Conservation (phyloP, 2,113 vertebrate species). For the Herpailurus yagouaroundi region DNA sequence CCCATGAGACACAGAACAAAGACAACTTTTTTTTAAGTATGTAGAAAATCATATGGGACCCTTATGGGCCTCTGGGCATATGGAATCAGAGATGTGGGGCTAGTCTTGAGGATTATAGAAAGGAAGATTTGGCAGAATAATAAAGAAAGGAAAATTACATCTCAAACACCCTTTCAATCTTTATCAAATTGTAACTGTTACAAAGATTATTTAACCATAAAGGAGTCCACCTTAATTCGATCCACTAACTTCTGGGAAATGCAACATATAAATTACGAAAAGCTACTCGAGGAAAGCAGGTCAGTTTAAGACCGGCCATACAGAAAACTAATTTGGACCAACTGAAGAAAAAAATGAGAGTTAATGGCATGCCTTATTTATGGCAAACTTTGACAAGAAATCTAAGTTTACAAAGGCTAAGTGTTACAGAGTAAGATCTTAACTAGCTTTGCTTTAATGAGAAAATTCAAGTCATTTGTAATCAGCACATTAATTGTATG, state of each 20-base stretch:
- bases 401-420: slow-evolving; percentile 30
- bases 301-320: neutral
- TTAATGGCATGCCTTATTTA: slow-evolving; percentile 9
- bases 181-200: slow-evolving; percentile 73
- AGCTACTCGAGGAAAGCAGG: slow-evolving; percentile 32
- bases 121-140: slow-evolving; percentile 65
- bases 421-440: slow-evolving; percentile 13
- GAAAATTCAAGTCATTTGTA: slow-evolving; percentile 57
- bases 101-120: slow-evolving; percentile 52
- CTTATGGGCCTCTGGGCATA: slow-evolving; percentile 66
- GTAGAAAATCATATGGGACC: slow-evolving; percentile 66
- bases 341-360: slow-evolving; percentile 38
- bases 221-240: slow-evolving; percentile 57
- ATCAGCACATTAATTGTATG: slow-evolving; percentile 67
- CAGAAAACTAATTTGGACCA: slow-evolving; percentile 49
- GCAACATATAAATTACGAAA: slow-evolving; percentile 53
- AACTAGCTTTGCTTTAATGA: slow-evolving; percentile 39
- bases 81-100: slow-evolving; percentile 59
- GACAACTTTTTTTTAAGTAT: neutral
- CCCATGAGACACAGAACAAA: slow-evolving; percentile 69
- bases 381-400: slow-evolving; percentile 53
- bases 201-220: slow-evolving; percentile 60
- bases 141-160: slow-evolving; percentile 70
- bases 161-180: slow-evolving; percentile 65
- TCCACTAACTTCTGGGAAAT: slow-evolving; percentile 56